Conservation (phyloP, 2,888 invertebrate genomes). For the Unio pictorum region DNA sequence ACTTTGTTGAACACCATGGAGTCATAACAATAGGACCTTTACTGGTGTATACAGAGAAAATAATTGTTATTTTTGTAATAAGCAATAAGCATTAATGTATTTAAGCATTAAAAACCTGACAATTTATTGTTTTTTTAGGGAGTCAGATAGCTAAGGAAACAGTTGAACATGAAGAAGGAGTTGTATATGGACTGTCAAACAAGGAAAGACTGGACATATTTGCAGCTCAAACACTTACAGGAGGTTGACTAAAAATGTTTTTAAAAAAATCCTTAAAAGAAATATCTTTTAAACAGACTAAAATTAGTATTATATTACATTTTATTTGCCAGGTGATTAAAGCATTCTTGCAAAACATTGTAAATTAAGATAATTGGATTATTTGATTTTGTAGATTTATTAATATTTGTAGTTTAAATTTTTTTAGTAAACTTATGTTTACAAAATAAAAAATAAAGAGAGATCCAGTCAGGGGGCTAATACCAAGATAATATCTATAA, state of each 20-base stretch:
- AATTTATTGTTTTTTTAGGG: slow-evolving; percentile 20
- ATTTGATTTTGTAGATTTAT: no score
- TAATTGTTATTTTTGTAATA: slow-evolving; percentile 1
- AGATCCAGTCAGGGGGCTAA: no score
- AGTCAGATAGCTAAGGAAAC: slow-evolving; percentile 40
- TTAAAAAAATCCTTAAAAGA: no score
- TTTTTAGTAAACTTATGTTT: no score
- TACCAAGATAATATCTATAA: no score
- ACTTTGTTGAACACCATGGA: no score
- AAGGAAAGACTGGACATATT: slow-evolving; percentile 59
- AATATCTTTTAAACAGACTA: no score
- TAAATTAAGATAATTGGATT: no score
- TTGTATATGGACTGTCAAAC: slow-evolving; percentile 51
- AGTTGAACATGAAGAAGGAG: slow-evolving; percentile 45
- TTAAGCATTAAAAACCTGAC: neutral
- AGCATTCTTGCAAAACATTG: neutral
- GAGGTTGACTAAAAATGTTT: slow-evolving; percentile 25
- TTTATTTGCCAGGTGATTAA: neutral
- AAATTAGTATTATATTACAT: neutral
- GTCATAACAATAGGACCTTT: no score
- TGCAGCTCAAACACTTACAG: slow-evolving; percentile 48
- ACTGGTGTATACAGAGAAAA: neutral
- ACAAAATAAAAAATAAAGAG: no score
- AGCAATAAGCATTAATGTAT: no score
- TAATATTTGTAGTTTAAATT: no score